Evolutionary conservation across 2,797 vertebrate species (phyloP).

Genomic region (Phalanger gymnotis): DNA sequence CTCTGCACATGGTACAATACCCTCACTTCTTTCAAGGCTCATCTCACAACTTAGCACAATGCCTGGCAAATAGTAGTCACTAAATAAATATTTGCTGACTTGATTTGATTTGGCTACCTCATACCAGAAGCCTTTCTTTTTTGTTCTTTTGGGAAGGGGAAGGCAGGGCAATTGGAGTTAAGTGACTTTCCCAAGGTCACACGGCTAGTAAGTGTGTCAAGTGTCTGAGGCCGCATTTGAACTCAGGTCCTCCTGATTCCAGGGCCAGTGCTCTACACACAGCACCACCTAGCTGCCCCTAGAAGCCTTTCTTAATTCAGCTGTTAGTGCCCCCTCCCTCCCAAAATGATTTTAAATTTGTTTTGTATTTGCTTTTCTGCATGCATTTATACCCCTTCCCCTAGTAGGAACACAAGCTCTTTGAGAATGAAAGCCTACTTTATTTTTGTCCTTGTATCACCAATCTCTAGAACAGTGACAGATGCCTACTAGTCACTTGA

Average conservation of each 20-base stretch:
- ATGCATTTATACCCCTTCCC: not conserved
- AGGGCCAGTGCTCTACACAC: too few species aligned
- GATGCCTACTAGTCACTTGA: not conserved
- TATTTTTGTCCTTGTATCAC: not conserved
- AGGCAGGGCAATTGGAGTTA: too few species aligned
- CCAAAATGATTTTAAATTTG: not conserved
- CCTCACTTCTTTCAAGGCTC: not conserved
- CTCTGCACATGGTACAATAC: not conserved
- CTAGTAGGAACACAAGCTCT: not conserved
- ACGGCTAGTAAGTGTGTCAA: too few species aligned
- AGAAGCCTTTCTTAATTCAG: not conserved
- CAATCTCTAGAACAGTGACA: not conserved
- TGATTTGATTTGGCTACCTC: not conserved
- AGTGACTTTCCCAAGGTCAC: too few species aligned
- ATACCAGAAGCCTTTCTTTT: not conserved
- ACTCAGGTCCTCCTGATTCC: too few species aligned
- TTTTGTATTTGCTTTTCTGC: not conserved
- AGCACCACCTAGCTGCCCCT: too few species aligned
- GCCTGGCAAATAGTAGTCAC: not conserved
- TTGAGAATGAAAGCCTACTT: not conserved
- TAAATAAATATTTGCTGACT: not conserved
- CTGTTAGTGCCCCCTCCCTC: not conserved
- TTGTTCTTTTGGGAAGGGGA: too few species aligned
- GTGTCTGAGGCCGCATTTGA: too few species aligned
- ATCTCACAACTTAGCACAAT: not conserved